A percentile compares a stretch with the other conserved stretches of the same genome.
phyloP scores from a whole-genome alignment of 2,113 vertebrate genomes.

The Marcusenius ussheri region DNA sequence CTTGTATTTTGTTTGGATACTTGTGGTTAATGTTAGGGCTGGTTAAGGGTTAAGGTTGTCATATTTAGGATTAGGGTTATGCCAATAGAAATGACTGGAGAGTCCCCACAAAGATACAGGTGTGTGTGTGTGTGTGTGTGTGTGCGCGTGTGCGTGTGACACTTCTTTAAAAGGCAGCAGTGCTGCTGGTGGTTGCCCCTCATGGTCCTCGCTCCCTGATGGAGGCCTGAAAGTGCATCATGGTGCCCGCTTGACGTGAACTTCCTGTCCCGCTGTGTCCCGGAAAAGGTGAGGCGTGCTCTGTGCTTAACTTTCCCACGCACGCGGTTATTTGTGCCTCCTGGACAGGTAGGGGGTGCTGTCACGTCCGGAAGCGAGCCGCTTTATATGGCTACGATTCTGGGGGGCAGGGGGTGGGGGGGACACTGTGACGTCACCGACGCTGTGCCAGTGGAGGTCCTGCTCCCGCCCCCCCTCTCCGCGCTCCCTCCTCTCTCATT shows the following conservation, averaged over 20 bases:
- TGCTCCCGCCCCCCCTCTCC: background rate
- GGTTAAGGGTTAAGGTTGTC: too few species aligned
- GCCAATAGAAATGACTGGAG: background rate
- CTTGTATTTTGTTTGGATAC: too few species aligned
- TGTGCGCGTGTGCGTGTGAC: background rate
- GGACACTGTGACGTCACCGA: background rate
- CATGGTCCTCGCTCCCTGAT: background rate
- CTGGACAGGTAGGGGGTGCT: background rate
- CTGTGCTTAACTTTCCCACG: background rate
- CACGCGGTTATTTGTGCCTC: background rate
- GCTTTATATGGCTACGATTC: constrained; percentile 41
- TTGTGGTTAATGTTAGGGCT: too few species aligned
- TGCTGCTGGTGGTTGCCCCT: too few species aligned
- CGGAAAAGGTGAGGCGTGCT: background rate
- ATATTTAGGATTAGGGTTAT: too few species aligned
- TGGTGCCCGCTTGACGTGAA: background rate
- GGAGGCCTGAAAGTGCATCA: background rate
- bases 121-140: background rate
- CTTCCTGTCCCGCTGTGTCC: background rate
- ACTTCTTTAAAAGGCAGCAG: background rate
- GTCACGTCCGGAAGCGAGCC: background rate
- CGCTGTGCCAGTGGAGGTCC: background rate
- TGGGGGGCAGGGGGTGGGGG: constrained; percentile 23
- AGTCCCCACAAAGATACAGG: background rate
- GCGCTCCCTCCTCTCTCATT: background rate